Evolutionary conservation across 2,113 vertebrate genomes (phyloP).

Genomic region (Laterallus jamaicensis): DNA sequence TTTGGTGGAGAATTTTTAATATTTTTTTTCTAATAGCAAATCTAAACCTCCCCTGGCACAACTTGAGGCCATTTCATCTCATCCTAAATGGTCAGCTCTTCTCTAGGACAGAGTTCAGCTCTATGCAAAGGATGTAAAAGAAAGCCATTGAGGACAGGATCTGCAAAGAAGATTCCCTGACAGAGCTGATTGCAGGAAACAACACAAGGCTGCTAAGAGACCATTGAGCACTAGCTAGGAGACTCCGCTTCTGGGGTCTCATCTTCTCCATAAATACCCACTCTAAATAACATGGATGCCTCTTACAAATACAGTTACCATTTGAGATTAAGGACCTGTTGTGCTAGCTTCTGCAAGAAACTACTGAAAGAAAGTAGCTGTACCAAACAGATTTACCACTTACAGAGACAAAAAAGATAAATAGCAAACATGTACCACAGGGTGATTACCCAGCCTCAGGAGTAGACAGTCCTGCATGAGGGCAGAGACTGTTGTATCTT

Average conservation of each 20-base stretch:
- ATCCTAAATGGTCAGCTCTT: neutral
- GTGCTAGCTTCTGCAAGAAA: neutral
- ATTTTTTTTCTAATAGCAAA: neutral
- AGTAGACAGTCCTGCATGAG: neutral
- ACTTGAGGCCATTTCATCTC: neutral
- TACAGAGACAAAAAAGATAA: neutral
- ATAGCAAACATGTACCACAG: neutral
- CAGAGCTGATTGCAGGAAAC: neutral
- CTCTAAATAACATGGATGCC: neutral
- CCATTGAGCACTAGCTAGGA: neutral
- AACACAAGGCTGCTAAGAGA: neutral
- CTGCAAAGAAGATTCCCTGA: neutral
- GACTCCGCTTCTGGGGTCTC: neutral
- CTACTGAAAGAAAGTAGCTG: accelerated
- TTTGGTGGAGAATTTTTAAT: neutral
- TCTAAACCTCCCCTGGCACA: neutral
- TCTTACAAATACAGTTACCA: neutral
- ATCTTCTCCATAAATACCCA: neutral
- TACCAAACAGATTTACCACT: neutral
- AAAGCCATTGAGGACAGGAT: neutral
- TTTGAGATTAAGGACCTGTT: neutral
- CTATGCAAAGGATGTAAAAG: neutral
- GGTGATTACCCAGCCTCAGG: neutral
- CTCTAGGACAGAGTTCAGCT: neutral
- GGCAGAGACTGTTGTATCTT: neutral